Conservation (phyloP, 2,797 vertebrate species). For the Arremon brunneinucha region DNA sequence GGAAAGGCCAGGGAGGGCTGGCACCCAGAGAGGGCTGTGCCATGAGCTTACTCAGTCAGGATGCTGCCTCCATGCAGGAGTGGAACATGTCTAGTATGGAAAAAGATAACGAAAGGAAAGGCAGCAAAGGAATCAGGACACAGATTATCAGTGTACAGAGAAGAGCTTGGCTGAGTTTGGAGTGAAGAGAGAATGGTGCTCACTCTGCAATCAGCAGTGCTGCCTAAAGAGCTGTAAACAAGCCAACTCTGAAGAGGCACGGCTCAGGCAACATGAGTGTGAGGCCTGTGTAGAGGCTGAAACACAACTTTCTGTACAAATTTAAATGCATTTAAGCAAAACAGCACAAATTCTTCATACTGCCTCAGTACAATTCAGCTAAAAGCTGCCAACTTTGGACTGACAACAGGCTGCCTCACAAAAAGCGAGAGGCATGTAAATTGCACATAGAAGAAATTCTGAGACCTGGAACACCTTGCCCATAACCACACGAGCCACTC, state of each 20-base stretch:
- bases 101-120: neutral
- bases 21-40: neutral
- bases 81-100: neutral
- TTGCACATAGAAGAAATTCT: neutral
- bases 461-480: neutral
- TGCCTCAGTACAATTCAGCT: neutral
- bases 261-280: neutral
- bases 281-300: neutral
- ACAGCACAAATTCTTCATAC: neutral
- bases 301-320: neutral
- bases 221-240: neutral
- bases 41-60: neutral
- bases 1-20: neutral
- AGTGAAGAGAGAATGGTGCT: neutral
- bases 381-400: neutral
- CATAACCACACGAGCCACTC: fast-evolving
- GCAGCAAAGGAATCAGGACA: neutral
- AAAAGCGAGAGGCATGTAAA: neutral
- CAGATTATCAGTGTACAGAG: neutral
- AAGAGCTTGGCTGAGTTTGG: neutral
- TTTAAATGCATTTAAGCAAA: neutral
- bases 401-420: neutral
- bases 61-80: neutral
- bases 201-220: neutral
- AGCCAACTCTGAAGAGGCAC: fast-evolving